Evolutionary conservation across 1,140 invertebrate genomes (phyloP).

Genomic region (Drosophila busckii): DNA sequence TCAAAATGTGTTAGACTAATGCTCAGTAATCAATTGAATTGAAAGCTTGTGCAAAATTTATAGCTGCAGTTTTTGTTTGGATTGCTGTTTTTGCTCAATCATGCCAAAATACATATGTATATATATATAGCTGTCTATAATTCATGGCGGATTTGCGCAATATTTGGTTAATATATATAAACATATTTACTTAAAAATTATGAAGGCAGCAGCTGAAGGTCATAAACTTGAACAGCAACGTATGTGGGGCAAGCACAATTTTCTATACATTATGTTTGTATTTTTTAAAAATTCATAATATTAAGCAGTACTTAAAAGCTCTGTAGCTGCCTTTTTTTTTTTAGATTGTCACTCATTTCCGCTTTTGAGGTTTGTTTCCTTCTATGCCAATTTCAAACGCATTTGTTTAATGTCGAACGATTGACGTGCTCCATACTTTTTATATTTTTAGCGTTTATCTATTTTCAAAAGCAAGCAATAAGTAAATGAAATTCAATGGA

Average conservation of each 20-base stretch:
- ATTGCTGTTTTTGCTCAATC: constrained; percentile 6
- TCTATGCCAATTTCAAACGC: neutral
- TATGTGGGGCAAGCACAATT: too few relatives aligned
- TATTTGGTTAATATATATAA: constrained; percentile 52
- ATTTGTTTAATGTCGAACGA: neutral
- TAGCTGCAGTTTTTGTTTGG: constrained; percentile 38
- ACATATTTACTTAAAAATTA: constrained; percentile 25
- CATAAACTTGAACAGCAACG: constrained; percentile 60
- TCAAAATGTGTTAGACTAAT: constrained; percentile 24
- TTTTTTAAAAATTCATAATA: too few relatives aligned
- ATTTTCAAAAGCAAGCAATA: constrained; percentile 44
- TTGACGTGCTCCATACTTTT: constrained; percentile 42
- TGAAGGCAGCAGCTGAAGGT: constrained; percentile 47
- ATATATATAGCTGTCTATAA: too few relatives aligned
- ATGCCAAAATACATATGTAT: constrained; percentile 40
- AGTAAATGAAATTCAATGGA: constrained; percentile 50
- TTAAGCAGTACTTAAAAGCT: too few relatives aligned
- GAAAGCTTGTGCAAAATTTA: constrained; percentile 58
- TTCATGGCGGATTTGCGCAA: constrained; percentile 52
- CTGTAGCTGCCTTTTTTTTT: too few relatives aligned
- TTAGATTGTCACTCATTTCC: too few relatives aligned
- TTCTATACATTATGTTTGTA: too few relatives aligned
- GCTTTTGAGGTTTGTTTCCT: neutral
- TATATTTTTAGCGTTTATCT: constrained; percentile 43
- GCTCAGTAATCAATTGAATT: constrained; percentile 31